Conservation (phyloP, 2,888 invertebrate species). For the Lepas anatifera region DNA sequence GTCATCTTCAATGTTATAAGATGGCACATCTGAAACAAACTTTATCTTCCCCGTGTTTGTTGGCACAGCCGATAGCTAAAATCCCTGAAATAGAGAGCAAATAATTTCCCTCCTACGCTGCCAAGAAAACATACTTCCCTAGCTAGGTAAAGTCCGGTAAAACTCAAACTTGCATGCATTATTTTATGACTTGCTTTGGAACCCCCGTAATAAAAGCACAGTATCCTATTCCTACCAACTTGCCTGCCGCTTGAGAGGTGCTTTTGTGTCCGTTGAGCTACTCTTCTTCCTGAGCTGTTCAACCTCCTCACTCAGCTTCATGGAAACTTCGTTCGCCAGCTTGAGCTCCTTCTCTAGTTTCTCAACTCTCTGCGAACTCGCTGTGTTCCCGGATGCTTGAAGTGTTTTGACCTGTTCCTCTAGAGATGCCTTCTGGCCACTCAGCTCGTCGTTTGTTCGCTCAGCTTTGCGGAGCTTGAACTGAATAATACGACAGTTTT, state of each 20-base stretch:
- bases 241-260: background rate
- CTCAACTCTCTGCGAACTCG: constrained; percentile 53
- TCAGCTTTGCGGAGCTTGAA: constrained; percentile 96
- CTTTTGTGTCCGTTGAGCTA: background rate
- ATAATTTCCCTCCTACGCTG: too few species aligned
- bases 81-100: too few species aligned
- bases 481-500: constrained; percentile 94
- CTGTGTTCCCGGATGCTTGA: constrained; percentile 31
- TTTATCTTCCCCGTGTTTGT: too few species aligned
- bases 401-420: constrained; percentile 34
- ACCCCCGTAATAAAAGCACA: too few species aligned
- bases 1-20: too few species aligned
- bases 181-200: too few species aligned
- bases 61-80: too few species aligned
- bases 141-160: too few species aligned
- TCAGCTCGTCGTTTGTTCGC: constrained; percentile 70
- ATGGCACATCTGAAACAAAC: too few species aligned
- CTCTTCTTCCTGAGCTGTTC: constrained; percentile 34
- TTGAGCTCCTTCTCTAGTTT: constrained; percentile 75
- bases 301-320: constrained; percentile 52
- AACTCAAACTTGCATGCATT: too few species aligned
- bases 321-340: constrained; percentile 55
- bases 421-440: constrained; percentile 63
- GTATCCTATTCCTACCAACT: too few species aligned
- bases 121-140: too few species aligned